A percentile compares a stretch with the other conserved stretches of the same genome.
These are phyloP conservation scores for Elmis aenea DNA, from an alignment of 2,888 invertebrate species.

Conservation along the genomic window DNA sequence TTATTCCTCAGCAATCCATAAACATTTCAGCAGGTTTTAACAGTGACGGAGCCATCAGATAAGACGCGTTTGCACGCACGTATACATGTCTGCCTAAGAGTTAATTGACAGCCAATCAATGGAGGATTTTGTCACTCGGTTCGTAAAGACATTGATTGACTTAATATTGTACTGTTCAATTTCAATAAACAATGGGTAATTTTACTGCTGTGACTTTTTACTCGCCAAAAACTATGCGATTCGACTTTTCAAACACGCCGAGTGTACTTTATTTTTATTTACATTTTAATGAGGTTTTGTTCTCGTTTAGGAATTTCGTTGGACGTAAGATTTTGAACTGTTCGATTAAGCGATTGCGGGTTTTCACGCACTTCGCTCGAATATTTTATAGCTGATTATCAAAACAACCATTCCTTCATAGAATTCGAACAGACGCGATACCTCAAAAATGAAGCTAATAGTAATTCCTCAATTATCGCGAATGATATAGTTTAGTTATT, in stretches of 20 bases:
- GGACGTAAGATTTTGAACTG: too few species aligned
- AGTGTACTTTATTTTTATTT: conserved; percentile 2
- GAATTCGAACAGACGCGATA: too few species aligned
- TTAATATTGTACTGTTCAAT: conserved; percentile 46
- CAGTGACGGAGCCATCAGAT: conserved; percentile 47
- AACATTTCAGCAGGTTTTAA: conserved; percentile 42
- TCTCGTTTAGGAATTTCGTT: too few species aligned
- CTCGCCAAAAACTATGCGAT: conserved; percentile 39
- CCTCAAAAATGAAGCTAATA: too few species aligned
- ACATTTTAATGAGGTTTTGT: too few species aligned
- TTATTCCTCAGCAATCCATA: conserved; percentile 36
- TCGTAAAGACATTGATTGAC: conserved; percentile 46
- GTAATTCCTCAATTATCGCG: too few species aligned
- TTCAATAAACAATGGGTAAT: conserved; percentile 48
- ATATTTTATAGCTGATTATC: too few species aligned
- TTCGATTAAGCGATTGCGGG: too few species aligned
- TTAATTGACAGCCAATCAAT: conserved; percentile 50
- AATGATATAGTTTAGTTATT: too few species aligned
- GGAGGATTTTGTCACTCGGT: conserved; percentile 47
- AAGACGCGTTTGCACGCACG: conserved; percentile 47
- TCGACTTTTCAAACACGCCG: conserved; percentile 24
- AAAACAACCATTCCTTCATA: too few species aligned
- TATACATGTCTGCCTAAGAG: conserved; percentile 46
- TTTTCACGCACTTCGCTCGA: too few species aligned
- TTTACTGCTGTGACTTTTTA: conserved; percentile 25